Evolutionary conservation across 2,797 vertebrate species (phyloP).

Genomic region (Pelochelys cantorii): DNA sequence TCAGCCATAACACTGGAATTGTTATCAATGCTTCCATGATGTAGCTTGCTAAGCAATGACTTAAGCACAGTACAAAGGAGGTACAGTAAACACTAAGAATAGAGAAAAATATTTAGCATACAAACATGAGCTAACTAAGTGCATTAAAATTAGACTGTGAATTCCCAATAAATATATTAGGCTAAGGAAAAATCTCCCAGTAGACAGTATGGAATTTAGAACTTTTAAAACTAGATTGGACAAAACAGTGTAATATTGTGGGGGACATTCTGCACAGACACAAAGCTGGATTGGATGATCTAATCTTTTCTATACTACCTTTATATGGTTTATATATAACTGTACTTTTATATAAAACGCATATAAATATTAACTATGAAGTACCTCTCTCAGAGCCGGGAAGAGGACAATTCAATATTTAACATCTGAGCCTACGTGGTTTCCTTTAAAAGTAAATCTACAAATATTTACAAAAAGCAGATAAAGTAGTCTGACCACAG

Average conservation of each 20-base stretch:
- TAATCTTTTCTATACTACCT: slow-evolving; percentile 48
- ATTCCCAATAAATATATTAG: slow-evolving; percentile 45
- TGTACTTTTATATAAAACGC: slow-evolving; percentile 5
- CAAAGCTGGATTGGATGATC: not conserved
- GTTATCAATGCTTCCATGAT: not conserved
- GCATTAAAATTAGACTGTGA: slow-evolving; percentile 50
- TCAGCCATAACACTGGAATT: not conserved
- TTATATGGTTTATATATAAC: slow-evolving; percentile 3
- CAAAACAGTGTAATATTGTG: not conserved
- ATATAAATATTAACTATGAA: slow-evolving; percentile 57
- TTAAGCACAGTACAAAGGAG: accelerated
- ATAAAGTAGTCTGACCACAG: slow-evolving; percentile 2
- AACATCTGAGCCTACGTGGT: slow-evolving; percentile 23
- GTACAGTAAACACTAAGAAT: slow-evolving; percentile 17
- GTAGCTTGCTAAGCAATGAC: not conserved
- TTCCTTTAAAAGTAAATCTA: slow-evolving; percentile 42
- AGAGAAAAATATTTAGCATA: slow-evolving; percentile 35
- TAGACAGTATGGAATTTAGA: slow-evolving; percentile 57
- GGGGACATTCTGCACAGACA: slow-evolving; percentile 14
- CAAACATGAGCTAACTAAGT: slow-evolving; percentile 11
- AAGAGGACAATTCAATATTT: slow-evolving; percentile 44
- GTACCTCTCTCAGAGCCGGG: slow-evolving; percentile 1
- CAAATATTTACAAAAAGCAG: slow-evolving; percentile 35
- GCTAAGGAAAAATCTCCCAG: slow-evolving; percentile 53
- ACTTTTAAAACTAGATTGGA: slow-evolving; percentile 25